Percentiles rank a stretch among this genome's conserved stretches.
These are phyloP conservation scores for Nannospalax galili DNA, from an alignment of 2,113 vertebrate species.

Conservation along the genomic window DNA sequence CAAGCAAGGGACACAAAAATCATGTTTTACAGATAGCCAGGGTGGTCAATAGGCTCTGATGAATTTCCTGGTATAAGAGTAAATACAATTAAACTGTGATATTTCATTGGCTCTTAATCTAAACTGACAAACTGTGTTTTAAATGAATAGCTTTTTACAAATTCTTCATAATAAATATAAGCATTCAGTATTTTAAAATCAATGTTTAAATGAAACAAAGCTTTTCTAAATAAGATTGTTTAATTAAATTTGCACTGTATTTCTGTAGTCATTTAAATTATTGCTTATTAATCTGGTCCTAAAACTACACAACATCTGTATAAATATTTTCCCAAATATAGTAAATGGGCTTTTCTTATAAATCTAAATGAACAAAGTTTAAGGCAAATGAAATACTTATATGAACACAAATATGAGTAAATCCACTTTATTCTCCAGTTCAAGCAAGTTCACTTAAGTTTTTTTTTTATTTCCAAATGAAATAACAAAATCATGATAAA, in stretches of 20 bases:
- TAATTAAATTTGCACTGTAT: not conserved
- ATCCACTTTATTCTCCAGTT: not conserved
- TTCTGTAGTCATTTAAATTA: not conserved
- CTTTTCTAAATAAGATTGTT: not conserved
- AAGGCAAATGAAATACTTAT: not conserved
- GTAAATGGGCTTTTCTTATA: not conserved
- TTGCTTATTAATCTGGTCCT: not conserved
- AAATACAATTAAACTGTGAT: not conserved
- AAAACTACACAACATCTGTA: not conserved
- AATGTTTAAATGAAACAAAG: not conserved
- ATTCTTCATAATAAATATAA: not conserved
- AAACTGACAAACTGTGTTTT: not conserved
- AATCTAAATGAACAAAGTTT: not conserved
- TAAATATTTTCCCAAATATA: not conserved
- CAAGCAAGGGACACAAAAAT: not conserved
- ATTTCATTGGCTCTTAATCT: not conserved
- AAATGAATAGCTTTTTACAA: not conserved
- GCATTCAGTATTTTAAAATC: not conserved
- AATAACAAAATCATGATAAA: not conserved
- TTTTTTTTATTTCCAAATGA: not conserved
- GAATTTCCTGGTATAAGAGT: not conserved
- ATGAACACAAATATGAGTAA: not conserved
- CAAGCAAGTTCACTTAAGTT: not conserved
- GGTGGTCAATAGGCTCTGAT: rapidly evolving
- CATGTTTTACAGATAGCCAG: not conserved